phyloP scores from a whole-genome alignment of 2,888 invertebrate genomes.

The Lasioglossum villosulum region DNA sequence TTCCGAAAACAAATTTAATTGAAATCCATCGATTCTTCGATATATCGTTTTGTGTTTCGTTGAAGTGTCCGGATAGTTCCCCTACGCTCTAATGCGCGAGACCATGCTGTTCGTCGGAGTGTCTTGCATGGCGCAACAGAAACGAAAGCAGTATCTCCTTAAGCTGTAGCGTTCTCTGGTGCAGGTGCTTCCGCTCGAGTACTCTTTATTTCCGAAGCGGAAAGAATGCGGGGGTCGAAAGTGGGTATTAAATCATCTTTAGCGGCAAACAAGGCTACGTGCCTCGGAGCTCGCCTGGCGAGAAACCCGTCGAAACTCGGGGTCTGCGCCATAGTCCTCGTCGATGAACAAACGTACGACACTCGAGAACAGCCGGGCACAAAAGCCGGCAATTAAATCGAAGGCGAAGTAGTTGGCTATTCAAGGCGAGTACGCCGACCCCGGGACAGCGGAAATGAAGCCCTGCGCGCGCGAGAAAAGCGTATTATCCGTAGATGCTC shows the following conservation, averaged over 20 bases:
- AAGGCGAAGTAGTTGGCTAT: conserved; percentile 66
- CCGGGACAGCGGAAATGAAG: conserved; percentile 65
- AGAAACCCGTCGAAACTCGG: background rate
- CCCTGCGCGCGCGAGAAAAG: conserved; percentile 59
- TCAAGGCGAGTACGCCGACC: conserved; percentile 54
- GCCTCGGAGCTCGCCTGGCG: background rate
- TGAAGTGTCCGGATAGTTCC: background rate
- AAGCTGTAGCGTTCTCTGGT: background rate
- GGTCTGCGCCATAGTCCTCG: background rate
- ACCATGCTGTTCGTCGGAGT: background rate
- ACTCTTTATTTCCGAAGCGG: background rate
- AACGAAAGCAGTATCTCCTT: background rate
- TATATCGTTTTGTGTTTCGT: background rate
- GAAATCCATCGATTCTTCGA: background rate
- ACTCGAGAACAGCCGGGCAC: conserved; percentile 33
- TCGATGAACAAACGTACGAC: conserved; percentile 46
- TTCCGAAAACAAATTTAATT: too few species aligned
- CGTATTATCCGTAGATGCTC: conserved; percentile 65
- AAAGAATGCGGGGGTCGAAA: conserved; percentile 4
- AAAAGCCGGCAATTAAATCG: conserved; percentile 67
- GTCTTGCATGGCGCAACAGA: background rate
- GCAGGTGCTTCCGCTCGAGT: background rate
- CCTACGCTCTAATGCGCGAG: background rate
- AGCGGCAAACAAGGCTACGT: conserved; percentile 36
- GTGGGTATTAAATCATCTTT: conserved; percentile 47